A percentile compares a stretch with the other conserved stretches of the same genome.
phyloP scores from a whole-genome alignment of 2,113 vertebrate genomes.

The Hippocampus mohnikei region DNA sequence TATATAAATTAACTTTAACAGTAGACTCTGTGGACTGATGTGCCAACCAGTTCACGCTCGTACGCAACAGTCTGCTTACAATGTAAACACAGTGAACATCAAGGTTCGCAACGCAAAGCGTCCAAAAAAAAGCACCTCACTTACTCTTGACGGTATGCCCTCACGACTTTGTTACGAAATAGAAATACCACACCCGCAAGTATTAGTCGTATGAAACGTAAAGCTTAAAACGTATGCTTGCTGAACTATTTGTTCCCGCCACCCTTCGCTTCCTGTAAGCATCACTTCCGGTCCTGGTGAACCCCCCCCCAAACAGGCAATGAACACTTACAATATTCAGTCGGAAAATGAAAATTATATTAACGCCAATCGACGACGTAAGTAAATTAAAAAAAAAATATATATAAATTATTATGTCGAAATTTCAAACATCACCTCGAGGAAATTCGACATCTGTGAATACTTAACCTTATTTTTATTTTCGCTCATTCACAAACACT shows the following conservation, averaged over 20 bases:
- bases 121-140: neutral
- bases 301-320: neutral
- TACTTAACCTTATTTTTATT: neutral
- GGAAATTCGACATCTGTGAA: neutral
- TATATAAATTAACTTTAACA: neutral
- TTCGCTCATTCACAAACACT: neutral
- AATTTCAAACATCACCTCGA: neutral
- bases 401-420: neutral
- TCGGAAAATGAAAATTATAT: neutral
- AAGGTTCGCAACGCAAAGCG: neutral
- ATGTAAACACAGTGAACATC: neutral
- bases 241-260: slow-evolving; percentile 33
- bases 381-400: no score
- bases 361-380: no score
- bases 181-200: neutral
- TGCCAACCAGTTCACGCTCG: no score
- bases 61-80: neutral
- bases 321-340: neutral
- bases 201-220: neutral
- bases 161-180: neutral
- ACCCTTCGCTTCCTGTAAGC: neutral
- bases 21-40: neutral
- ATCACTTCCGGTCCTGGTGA: slow-evolving; percentile 36
- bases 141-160: no score
- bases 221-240: neutral